Base-by-base conservation (phyloP, 2,888 invertebrate species). In the Opisthograptis luteolata region DNA sequence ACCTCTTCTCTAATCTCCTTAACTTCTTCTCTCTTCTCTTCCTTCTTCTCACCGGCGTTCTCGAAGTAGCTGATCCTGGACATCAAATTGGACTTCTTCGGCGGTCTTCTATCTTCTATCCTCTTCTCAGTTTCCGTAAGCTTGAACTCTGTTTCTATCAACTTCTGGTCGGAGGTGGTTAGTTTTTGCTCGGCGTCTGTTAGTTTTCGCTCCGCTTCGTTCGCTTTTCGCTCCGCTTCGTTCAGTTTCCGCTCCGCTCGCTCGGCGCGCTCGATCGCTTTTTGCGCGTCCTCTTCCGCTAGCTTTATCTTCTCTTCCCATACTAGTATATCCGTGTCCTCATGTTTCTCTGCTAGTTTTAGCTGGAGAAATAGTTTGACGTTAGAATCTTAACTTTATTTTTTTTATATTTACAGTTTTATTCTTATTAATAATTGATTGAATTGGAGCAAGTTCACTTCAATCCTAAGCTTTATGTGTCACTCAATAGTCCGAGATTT, bases 291-390 rank as follows among this genome's bases (percentile, higher is more conserved):
- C n/a, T 93, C 92, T 69, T 95, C 95, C 0, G 93, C 93, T 0
- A 94, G 75, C 68, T 91, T 92, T 22, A 95, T 87, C 64, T 94
- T 94, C 74, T 95, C 95, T 62, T 95, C 94, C 68, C 94, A 91
- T 0, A 94, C 76, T 14, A 95, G 93, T 8, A 94, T 91, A 68
- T 94, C 93, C 0, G 93, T 92, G 63, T 94, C 94, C 55, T 92
- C 92, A 59, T 94, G 93, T 57, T 92, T 92, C 58, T 94, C 94
- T 35, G 94, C 92, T 35, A 94, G 63, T 75, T 94, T 93, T 2
- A 92, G 64, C 86, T 90, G 77, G 0, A 51, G n/a, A n/a, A n/a
- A n/a, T n/a, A n/a, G n/a, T n/a, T n/a, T n/a, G n/a, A n/a, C n/a
- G n/a, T n/a, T n/a, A n/a, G n/a, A n/a, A n/a, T n/a, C n/a, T n/a